phyloP scores from a whole-genome alignment of 2,888 invertebrate genomes.

The Cheilosia vernalis region DNA sequence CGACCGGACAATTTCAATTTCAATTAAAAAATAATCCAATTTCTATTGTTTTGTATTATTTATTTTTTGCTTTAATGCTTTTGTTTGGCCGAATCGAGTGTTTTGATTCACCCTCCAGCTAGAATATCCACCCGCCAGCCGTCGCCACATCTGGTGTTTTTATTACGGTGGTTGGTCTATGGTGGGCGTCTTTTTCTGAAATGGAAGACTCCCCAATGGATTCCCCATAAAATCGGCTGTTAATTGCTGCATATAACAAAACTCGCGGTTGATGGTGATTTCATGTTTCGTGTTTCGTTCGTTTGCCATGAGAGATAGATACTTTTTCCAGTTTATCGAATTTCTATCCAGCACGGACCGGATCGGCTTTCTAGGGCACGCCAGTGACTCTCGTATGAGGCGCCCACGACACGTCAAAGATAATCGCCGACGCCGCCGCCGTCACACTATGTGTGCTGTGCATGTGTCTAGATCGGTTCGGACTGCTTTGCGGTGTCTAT shows the following conservation, averaged over 20 bases:
- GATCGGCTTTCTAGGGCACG: conserved; percentile 63
- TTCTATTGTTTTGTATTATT: conserved; percentile 56
- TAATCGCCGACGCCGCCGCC: conserved; percentile 26
- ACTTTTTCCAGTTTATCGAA: conserved; percentile 48
- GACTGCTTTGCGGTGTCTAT: conserved; percentile 23
- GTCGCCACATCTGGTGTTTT: no score
- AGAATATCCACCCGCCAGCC: no score
- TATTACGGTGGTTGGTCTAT: background rate
- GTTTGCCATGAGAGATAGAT: conserved; percentile 21
- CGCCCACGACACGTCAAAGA: conserved; percentile 65
- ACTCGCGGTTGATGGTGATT: conserved; percentile 15
- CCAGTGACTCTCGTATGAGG: conserved; percentile 33
- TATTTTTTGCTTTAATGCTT: conserved; percentile 44
- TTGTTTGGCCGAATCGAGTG: conserved; percentile 16
- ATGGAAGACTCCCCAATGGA: conserved; percentile 39
- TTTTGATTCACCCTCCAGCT: conserved; percentile 38
- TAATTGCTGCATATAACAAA: conserved; percentile 36
- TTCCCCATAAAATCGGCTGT: conserved; percentile 22
- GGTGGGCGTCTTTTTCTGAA: conserved; percentile 34
- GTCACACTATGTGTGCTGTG: conserved; percentile 9
- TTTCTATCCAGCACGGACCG: conserved; percentile 55
- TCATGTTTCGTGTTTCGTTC: conserved; percentile 11
- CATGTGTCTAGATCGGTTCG: conserved; percentile 19
- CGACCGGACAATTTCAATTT: conserved; percentile 53
- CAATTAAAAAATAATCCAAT: conserved; percentile 69